Evolutionary conservation across 2,797 vertebrate species (phyloP).

Genomic region (Chaetophractus vellerosus): DNA sequence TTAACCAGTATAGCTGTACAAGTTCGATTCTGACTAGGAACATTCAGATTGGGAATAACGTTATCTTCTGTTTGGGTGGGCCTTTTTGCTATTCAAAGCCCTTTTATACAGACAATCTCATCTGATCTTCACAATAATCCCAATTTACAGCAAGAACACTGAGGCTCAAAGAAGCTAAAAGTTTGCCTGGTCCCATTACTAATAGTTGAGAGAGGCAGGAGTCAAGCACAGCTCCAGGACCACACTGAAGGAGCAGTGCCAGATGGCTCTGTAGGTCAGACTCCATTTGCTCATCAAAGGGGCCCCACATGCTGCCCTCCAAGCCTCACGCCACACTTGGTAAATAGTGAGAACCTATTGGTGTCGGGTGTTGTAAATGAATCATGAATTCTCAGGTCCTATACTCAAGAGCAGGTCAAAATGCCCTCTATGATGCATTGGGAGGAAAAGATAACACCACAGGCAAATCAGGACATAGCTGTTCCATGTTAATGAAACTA

Average conservation of each 20-base stretch:
- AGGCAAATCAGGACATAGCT: background rate
- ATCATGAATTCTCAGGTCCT: background rate
- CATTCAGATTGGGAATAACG: background rate
- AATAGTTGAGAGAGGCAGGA: background rate
- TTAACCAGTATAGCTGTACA: background rate
- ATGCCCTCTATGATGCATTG: background rate
- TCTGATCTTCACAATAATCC: background rate
- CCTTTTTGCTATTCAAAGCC: slow-evolving; percentile 6
- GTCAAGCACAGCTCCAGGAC: background rate
- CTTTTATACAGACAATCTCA: background rate
- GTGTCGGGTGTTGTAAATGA: background rate
- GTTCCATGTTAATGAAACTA: background rate
- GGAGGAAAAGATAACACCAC: background rate
- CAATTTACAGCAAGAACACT: background rate
- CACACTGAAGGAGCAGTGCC: background rate
- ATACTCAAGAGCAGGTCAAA: background rate
- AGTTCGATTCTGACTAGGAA: background rate
- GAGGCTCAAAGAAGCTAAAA: background rate
- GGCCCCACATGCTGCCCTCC: background rate
- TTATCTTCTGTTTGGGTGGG: background rate
- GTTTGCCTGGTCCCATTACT: background rate
- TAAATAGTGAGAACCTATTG: background rate
- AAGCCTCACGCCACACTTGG: background rate
- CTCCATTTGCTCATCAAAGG: background rate
- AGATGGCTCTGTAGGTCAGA: background rate